Base-by-base conservation (phyloP, 2,797 vertebrate species). In the Tenualosa ilisha region DNA sequence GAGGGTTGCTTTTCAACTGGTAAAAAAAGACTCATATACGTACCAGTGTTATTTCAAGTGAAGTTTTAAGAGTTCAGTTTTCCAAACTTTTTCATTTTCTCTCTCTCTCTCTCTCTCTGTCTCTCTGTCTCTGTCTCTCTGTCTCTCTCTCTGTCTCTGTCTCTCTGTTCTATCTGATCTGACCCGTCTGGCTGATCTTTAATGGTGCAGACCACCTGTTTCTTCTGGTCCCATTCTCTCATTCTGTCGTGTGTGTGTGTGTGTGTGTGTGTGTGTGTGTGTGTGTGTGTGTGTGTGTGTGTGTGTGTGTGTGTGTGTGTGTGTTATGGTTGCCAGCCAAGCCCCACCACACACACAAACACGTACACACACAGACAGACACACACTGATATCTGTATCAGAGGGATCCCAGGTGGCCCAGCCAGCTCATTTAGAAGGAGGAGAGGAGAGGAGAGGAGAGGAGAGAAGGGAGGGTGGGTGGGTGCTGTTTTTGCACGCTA, bases 121-220 rank as follows among this genome's bases (percentile, higher is more conserved):
- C 51, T 13, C 51, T 13, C 51, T 53, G 0, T 15, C 51, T 53
- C 9, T 53, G n/a, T n/a, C n/a, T n/a, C n/a, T n/a, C n/a, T n/a
- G n/a, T n/a, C n/a, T n/a, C n/a, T 15, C 51, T 15, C 9, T 17
- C 51, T 3, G 11, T 54, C 12, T n/a, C 51, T 54, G 11, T 11
- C 61, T 65, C 11, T 68, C 37, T 75, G 17, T 85, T 85, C 61
- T n/a, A 53, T 87, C 86, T 89, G 85, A 83, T 88, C 61, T 54
- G 81, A 26, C 68, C 63, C 84, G 81, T 84, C 59, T 86, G 82
- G 20, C 40, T 86, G 81, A 87, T 85, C 82, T 65, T 88, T 85
- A 90, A 86, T 75, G 84, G 82, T 81, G 54, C 43, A 6, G 40
- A 63, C 53, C 61, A 63, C n/a, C 68, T 82, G 61, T 63, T 84